Percentiles rank a stretch among this genome's conserved stretches.
Conservation (phyloP, 2,113 vertebrate genomes). For the Anhinga anhinga region DNA sequence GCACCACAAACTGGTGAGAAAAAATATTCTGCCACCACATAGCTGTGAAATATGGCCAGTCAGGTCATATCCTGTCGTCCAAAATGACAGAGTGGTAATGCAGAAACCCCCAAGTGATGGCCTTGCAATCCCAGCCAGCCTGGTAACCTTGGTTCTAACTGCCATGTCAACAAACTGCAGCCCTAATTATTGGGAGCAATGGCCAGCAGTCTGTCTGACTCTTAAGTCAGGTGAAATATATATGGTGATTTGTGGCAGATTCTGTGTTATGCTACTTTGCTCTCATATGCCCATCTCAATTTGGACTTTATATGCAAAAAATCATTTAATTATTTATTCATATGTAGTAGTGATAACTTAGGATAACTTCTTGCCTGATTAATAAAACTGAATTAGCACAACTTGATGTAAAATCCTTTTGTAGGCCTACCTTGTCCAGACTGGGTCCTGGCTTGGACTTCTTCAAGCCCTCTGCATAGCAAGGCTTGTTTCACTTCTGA, state of each 20-base stretch:
- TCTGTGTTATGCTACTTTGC: neutral
- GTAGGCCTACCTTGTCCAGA: neutral
- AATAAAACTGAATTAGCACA: neutral
- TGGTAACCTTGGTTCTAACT: neutral
- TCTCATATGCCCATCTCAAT: neutral
- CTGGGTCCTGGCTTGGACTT: neutral
- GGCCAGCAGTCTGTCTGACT: accelerated
- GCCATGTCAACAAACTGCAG: neutral
- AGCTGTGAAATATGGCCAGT: neutral
- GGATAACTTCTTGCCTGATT: neutral
- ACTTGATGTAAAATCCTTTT: neutral
- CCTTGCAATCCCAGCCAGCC: neutral
- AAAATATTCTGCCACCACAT: neutral
- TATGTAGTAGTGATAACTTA: neutral
- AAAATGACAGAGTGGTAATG: neutral
- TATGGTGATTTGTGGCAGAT: neutral
- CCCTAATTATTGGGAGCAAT: neutral
- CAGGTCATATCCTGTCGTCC: neutral
- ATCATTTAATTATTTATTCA: neutral
- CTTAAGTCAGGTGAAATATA: neutral
- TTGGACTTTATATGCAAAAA: neutral
- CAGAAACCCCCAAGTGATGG: neutral
- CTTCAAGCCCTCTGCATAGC: neutral
- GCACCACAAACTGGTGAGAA: neutral
- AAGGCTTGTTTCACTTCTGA: neutral